Conservation (phyloP, 2,797 vertebrate genomes). For the Anabacerthia variegaticeps region DNA sequence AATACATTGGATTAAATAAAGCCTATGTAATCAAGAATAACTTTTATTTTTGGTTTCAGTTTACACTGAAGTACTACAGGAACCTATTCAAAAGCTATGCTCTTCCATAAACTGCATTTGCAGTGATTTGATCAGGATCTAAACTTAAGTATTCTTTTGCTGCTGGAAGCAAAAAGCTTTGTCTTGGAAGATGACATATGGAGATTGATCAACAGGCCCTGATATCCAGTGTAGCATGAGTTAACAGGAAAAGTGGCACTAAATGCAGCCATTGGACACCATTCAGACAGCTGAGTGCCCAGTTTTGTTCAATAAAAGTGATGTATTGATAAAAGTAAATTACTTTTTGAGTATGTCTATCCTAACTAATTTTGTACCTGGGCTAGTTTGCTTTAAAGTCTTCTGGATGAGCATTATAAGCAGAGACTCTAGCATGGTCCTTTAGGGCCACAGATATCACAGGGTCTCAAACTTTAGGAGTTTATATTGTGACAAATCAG, state of each 20-base stretch:
- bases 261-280: not conserved
- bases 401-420: not conserved
- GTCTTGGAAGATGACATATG: not conserved
- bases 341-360: not conserved
- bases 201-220: not conserved
- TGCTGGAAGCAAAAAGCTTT: not conserved
- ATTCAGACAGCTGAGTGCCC: not conserved
- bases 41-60: not conserved
- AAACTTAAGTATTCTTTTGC: not conserved
- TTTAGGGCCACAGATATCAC: not conserved
- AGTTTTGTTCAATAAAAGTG: not conserved
- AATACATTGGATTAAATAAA: not conserved
- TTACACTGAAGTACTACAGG: not conserved
- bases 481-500: not conserved
- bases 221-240: not conserved
- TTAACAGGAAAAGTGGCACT: not conserved
- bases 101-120: not conserved
- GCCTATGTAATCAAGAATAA: not conserved
- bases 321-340: not conserved
- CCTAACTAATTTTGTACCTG: constrained; percentile 6
- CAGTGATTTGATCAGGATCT: not conserved
- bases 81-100: not conserved
- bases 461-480: not conserved
- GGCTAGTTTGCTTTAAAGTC: constrained; percentile 4
- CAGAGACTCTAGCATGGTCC: not conserved